phyloP scores from a whole-genome alignment of 2,888 invertebrate genomes.

The Hydraecia micacea region DNA sequence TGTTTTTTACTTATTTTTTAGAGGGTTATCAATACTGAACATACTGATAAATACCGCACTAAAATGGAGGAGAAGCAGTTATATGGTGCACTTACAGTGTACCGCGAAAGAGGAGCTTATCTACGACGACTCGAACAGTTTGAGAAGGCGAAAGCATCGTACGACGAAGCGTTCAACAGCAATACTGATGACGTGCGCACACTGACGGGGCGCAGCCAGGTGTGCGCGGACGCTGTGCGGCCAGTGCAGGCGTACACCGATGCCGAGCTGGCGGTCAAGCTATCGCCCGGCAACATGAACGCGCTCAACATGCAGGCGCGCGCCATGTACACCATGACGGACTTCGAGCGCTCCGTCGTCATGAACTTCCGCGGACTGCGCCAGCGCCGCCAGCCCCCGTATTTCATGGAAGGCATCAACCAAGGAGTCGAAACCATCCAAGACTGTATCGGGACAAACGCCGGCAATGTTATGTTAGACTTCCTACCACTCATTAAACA shows the following conservation, averaged over 20 bases:
- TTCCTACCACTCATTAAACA: slow-evolving; percentile 85
- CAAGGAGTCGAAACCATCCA: slow-evolving; percentile 87
- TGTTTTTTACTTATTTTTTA: too few species aligned
- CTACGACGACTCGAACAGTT: slow-evolving; percentile 86
- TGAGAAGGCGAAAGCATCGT: slow-evolving; percentile 84
- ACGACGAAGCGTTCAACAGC: slow-evolving; percentile 83
- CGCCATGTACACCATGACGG: slow-evolving; percentile 87
- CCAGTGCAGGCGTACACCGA: slow-evolving; percentile 85
- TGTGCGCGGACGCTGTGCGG: slow-evolving; percentile 85
- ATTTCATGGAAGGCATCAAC: slow-evolving; percentile 86
- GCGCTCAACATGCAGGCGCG: slow-evolving; percentile 86
- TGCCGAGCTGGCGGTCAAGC: slow-evolving; percentile 84
- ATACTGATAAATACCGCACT: too few species aligned
- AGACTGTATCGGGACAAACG: slow-evolving; percentile 86
- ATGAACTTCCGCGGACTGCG: slow-evolving; percentile 84
- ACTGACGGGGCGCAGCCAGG: slow-evolving; percentile 84
- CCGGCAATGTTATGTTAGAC: slow-evolving; percentile 85
- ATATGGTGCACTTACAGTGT: slow-evolving; percentile 84
- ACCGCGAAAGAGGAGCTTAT: slow-evolving; percentile 85
- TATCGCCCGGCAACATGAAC: slow-evolving; percentile 84
- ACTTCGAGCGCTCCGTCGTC: slow-evolving; percentile 86
- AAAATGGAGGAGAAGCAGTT: slow-evolving; percentile 45
- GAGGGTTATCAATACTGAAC: too few species aligned
- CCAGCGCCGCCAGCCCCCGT: slow-evolving; percentile 82
- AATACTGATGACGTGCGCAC: slow-evolving; percentile 81